Evolutionary conservation across 1,140 invertebrate species (phyloP).

Genomic region (Drosophila lini): DNA sequence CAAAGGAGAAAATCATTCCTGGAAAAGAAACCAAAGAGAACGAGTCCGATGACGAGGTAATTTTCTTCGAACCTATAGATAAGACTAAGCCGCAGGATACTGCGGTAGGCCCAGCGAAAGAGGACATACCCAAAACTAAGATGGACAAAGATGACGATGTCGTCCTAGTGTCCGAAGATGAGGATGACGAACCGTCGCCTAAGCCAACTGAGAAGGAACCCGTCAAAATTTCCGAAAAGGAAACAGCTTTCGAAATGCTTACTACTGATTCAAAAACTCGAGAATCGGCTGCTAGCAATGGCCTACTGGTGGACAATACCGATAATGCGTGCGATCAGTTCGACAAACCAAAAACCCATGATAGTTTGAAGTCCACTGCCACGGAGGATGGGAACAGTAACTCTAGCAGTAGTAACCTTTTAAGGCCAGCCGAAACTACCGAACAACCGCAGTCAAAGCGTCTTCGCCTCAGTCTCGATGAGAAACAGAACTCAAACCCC

Average conservation of each 20-base stretch:
- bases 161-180: conserved; percentile 67
- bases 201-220: conserved; percentile 16
- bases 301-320: conserved; percentile 66
- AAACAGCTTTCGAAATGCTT: neutral
- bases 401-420: conserved; percentile 71
- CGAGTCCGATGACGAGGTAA: conserved; percentile 74
- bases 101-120: neutral
- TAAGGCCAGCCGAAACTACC: conserved; percentile 48
- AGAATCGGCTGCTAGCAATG: conserved; percentile 32
- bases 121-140: neutral
- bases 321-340: conserved; percentile 82
- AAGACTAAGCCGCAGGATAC: conserved; percentile 30
- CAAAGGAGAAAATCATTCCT: neutral
- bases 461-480: conserved; percentile 56
- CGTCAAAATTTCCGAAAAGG: conserved; percentile 2
- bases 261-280: conserved; percentile 27
- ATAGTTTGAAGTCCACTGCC: conserved; percentile 29
- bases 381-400: conserved; percentile 54
- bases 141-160: conserved; percentile 50
- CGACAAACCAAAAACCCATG: conserved; percentile 42
- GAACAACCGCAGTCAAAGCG: conserved; percentile 54
- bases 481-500: conserved; percentile 2
- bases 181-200: conserved; percentile 41
- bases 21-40: conserved; percentile 30
- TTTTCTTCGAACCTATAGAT: conserved; percentile 65